Conservation (phyloP, 2,888 invertebrate genomes). For the Hetaerina titia region DNA sequence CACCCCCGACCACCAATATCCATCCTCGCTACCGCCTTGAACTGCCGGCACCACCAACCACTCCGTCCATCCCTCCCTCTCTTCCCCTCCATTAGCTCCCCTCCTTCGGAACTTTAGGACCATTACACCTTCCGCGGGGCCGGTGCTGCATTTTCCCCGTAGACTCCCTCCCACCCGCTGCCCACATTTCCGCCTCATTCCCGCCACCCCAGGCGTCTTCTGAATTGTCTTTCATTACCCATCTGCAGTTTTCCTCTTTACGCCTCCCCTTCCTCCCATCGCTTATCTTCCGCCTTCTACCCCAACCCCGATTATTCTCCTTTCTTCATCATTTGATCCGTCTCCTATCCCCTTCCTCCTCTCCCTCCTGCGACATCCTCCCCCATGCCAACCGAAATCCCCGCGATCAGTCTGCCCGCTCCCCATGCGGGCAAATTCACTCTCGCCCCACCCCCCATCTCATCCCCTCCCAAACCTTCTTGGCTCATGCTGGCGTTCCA, state of each 20-base stretch:
- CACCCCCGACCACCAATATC: too few species aligned
- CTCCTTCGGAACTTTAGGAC: constrained; percentile 14
- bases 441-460: not conserved
- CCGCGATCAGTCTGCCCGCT: not conserved
- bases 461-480: not conserved
- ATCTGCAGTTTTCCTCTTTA: not conserved
- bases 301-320: not conserved
- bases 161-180: not conserved
- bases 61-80: not conserved
- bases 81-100: constrained; percentile 14
- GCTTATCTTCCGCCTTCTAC: not conserved
- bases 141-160: not conserved
- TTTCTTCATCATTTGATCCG: constrained; percentile 40
- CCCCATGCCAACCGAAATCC: not conserved
- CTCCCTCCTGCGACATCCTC: not conserved
- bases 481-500: not conserved
- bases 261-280: not conserved
- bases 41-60: not conserved
- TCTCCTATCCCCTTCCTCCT: not conserved
- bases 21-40: not conserved
- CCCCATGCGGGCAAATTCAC: not conserved
- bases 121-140: not conserved
- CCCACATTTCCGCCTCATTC: constrained; percentile 11
- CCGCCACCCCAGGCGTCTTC: not conserved
- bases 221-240: constrained; percentile 25